Conservation (phyloP, 2,888 invertebrate species). For the Mesoligia furuncula region DNA sequence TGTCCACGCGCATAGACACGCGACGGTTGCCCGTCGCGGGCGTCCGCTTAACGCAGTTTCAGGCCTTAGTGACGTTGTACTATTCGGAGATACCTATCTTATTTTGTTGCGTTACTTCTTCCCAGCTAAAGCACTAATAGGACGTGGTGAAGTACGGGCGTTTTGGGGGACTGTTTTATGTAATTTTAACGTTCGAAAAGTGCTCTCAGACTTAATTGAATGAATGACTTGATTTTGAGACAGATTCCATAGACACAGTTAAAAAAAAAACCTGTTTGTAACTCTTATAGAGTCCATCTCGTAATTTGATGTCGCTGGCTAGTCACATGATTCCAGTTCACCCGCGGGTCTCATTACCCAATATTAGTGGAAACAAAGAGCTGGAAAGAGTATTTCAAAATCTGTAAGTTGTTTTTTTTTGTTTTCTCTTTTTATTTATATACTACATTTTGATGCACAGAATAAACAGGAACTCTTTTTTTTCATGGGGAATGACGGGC, state of each 20-base stretch:
- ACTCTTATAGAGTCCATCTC: constrained; percentile 74
- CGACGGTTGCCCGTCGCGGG: too few relatives aligned
- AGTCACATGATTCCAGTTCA: constrained; percentile 83
- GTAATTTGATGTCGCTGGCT: constrained; percentile 84
- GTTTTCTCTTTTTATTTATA: neutral
- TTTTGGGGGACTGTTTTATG: too few relatives aligned
- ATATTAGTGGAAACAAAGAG: constrained; percentile 75
- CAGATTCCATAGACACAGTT: neutral
- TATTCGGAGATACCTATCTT: too few relatives aligned
- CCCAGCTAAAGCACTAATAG: too few relatives aligned
- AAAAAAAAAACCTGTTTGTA: neutral
- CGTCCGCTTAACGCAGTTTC: too few relatives aligned
- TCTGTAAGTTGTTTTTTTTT: constrained; percentile 72
- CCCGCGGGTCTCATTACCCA: constrained; percentile 81
- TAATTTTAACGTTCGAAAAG: too few relatives aligned
- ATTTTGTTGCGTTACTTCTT: too few relatives aligned
- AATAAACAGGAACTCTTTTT: neutral
- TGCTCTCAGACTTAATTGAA: neutral
- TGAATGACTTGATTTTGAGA: neutral
- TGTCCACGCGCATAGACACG: too few relatives aligned
- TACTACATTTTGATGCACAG: neutral
- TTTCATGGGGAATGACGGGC: neutral
- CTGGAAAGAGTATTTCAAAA: constrained; percentile 76
- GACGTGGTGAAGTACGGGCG: too few relatives aligned
- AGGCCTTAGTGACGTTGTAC: too few relatives aligned